Conservation (phyloP, 2,888 invertebrate species). For the Pachycephus smyrnensis region DNA sequence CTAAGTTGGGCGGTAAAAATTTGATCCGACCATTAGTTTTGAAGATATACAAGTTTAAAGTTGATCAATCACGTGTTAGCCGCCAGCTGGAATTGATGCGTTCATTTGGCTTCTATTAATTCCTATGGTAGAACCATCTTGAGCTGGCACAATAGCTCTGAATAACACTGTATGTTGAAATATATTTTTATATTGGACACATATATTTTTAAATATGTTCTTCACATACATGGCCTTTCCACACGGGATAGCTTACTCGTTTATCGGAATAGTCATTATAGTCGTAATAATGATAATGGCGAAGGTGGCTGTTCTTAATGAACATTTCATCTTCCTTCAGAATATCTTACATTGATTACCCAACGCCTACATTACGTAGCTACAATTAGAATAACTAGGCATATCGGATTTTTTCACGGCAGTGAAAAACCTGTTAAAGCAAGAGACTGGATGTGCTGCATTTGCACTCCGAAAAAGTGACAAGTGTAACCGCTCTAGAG, state of each 20-base stretch:
- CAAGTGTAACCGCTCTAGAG: background rate
- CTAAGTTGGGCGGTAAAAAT: too few relatives aligned
- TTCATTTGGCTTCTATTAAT: too few relatives aligned
- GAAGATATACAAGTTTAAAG: too few relatives aligned
- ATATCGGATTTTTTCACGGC: constrained; percentile 3
- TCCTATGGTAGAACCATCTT: too few relatives aligned
- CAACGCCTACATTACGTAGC: background rate
- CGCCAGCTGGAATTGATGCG: too few relatives aligned
- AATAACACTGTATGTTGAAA: too few relatives aligned
- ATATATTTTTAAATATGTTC: too few relatives aligned
- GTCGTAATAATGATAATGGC: background rate
- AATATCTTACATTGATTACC: background rate
- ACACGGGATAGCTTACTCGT: background rate
- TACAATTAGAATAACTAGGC: background rate
- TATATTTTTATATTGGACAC: too few relatives aligned
- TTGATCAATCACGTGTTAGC: too few relatives aligned
- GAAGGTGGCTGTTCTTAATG: background rate
- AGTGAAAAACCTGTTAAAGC: background rate
- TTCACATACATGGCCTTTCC: too few relatives aligned
- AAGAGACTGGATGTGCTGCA: background rate
- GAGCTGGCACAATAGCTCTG: too few relatives aligned
- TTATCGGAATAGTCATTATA: background rate
- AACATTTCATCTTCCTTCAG: background rate
- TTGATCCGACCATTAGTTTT: too few relatives aligned
- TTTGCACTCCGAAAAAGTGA: background rate